phyloP scores from a whole-genome alignment of 1,140 invertebrate species.

The Camponotus floridanus region DNA sequence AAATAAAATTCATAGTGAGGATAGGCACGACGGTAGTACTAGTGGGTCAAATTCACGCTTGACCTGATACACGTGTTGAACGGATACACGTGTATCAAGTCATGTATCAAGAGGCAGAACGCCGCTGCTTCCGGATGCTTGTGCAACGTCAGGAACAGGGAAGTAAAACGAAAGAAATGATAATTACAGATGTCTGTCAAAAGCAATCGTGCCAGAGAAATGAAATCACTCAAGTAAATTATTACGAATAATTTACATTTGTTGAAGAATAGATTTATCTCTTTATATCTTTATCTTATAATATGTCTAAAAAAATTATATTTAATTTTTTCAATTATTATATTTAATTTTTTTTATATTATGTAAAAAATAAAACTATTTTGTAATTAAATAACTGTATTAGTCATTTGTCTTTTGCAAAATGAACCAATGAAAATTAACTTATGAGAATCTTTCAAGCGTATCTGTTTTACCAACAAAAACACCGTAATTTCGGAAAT shows the following conservation, averaged over 20 bases:
- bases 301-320: too few relatives aligned
- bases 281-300: background rate
- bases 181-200: slow-evolving; percentile 63
- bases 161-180: slow-evolving; percentile 68
- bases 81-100: slow-evolving; percentile 70
- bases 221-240: background rate
- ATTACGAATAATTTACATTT: background rate
- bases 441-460: too few relatives aligned
- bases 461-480: too few relatives aligned
- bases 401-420: background rate
- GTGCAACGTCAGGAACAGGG: slow-evolving; percentile 73
- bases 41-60: slow-evolving; percentile 76
- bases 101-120: slow-evolving; percentile 71
- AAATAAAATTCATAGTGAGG: slow-evolving; percentile 33
- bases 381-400: background rate
- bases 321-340: too few relatives aligned
- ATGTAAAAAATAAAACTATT: background rate
- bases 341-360: too few relatives aligned
- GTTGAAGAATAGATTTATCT: background rate
- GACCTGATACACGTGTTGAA: slow-evolving; percentile 66
- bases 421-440: too few relatives aligned
- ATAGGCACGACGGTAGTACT: slow-evolving; percentile 56
- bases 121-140: slow-evolving; percentile 74
- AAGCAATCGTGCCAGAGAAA: slow-evolving; percentile 30
- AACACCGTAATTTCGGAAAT: too few relatives aligned